Evolutionary conservation across 2,888 invertebrate genomes (phyloP).

Genomic region (Mesochorus sp.): DNA sequence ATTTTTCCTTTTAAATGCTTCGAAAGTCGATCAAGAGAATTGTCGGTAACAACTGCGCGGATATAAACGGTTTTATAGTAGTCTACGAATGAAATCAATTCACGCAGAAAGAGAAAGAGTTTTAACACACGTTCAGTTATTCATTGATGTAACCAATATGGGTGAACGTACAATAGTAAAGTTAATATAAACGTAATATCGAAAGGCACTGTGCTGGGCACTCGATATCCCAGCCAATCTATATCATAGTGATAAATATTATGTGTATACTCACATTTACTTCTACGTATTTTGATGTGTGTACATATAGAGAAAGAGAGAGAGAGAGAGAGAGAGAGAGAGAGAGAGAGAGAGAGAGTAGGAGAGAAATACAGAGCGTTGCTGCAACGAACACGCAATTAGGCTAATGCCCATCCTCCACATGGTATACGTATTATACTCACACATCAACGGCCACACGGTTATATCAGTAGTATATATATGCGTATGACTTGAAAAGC

Average conservation of each 20-base stretch:
- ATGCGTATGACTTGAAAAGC: slow-evolving; percentile 15
- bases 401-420: slow-evolving; percentile 50
- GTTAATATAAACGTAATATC: neutral
- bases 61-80: neutral
- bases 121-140: neutral
- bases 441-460: slow-evolving; percentile 12
- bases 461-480: neutral
- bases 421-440: neutral
- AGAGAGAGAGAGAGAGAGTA: too few relatives aligned
- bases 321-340: too few relatives aligned
- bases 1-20: neutral
- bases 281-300: slow-evolving; percentile 1
- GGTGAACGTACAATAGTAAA: too few relatives aligned
- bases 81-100: slow-evolving; percentile 23
- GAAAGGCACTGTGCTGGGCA: slow-evolving; percentile 6
- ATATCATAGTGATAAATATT: slow-evolving; percentile 36
- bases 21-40: neutral
- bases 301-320: too few relatives aligned
- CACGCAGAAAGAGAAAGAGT: neutral
- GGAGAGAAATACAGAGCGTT: slow-evolving; percentile 11
- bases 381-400: slow-evolving; percentile 48
- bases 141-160: slow-evolving; percentile 3
- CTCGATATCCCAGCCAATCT: slow-evolving; percentile 18
- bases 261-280: neutral
- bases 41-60: neutral